Base-by-base conservation (phyloP, 2,888 invertebrate species). In the Nebria salina region DNA sequence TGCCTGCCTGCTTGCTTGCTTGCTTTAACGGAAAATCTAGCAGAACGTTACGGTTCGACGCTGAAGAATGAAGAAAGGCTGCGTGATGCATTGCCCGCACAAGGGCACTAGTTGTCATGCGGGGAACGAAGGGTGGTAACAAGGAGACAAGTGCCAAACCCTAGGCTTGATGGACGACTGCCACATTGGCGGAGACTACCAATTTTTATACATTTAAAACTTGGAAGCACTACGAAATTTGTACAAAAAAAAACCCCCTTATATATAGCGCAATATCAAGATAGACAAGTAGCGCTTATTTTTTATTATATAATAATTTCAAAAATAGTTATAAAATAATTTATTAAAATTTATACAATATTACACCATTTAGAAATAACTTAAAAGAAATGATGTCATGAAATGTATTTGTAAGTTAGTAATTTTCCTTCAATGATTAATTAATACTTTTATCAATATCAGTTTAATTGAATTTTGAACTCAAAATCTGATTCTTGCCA, bases 11-110 rank as follows among this genome's bases (percentile, higher is more conserved):
- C 20, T 20, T 20, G 20, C 20, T 20, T 54, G 54, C 13, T 8
- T 13, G 8, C 54, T 54, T 34, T 81, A 42, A 80, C 68, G 79
- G 75, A 80, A 77, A 75, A 75, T 80, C 76, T 75, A 72, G 75
- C 72, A 73, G 76, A 54, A 70, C 73, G 81, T 72, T 65, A 65
- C 81, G 81, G 72, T 81, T 76, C 72, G 43, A 78, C 75, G 81
- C 82, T 82, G 83, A 83, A 84, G 84, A 83, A 83, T 82, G 80
- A 82, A 79, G 83, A 83, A 82, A 81, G 80, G 65, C 72, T 66
- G 82, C 80, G 85, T 88, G 87, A 88, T 88, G 86, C 86, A 87
- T 87, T 85, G 85, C 85, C 84, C 82, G 72, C 83, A 83, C 86
- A 85, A 85, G 86, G 78, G 65, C 66, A 65, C 42, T 43, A 41